Evolutionary conservation across 1,140 invertebrate genomes (phyloP).

Genomic region (Drosophila azteca): DNA sequence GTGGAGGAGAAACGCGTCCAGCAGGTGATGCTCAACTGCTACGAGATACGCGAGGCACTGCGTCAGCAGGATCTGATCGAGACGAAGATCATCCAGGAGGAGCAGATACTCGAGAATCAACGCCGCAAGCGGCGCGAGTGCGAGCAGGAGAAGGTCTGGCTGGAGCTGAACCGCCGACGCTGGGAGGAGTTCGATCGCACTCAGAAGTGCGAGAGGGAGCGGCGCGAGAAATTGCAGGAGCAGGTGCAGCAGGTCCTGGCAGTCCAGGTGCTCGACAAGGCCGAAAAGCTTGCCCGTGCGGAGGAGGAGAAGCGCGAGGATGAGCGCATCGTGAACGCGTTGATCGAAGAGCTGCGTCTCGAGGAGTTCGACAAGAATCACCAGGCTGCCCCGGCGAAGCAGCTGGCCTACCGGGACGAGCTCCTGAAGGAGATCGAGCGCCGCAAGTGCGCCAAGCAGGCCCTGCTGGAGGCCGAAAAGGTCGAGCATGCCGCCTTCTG

Average conservation of each 20-base stretch:
- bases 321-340: constrained; percentile 29
- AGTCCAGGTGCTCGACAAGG: constrained; percentile 55
- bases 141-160: constrained; percentile 61
- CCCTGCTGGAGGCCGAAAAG: constrained; percentile 44
- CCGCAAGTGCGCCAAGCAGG: constrained; percentile 33
- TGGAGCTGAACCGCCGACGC: constrained; percentile 55
- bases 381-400: not conserved
- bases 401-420: constrained; percentile 57
- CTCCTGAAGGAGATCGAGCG: constrained; percentile 58
- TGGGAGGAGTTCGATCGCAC: constrained; percentile 54
- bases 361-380: constrained; percentile 63
- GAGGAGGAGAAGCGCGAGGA: constrained; percentile 49
- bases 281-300: constrained; percentile 39
- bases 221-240: constrained; percentile 38
- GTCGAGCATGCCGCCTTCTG: constrained; percentile 61
- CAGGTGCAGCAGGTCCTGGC: constrained; percentile 48
- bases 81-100: constrained; percentile 58
- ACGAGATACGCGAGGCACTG: constrained; percentile 73
- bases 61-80: constrained; percentile 55
- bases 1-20: constrained; percentile 61
- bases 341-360: constrained; percentile 69
- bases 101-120: constrained; percentile 71
- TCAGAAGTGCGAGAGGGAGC: constrained; percentile 37
- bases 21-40: constrained; percentile 68
- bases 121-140: constrained; percentile 50